These are phyloP conservation scores for Teinopalpus imperialis DNA, from an alignment of 2,888 invertebrate species.

Conservation along the genomic window DNA sequence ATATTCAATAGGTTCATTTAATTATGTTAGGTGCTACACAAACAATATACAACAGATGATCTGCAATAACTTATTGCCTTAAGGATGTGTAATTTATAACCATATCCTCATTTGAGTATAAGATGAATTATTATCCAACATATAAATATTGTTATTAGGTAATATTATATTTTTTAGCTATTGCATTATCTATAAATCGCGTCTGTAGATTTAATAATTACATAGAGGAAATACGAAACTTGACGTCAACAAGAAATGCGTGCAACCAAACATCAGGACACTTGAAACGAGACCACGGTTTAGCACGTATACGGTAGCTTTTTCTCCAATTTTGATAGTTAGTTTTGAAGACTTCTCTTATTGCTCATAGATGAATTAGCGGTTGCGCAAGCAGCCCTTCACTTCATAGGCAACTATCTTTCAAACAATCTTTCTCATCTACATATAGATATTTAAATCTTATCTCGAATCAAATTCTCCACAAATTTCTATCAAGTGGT, in stretches of 20 bases:
- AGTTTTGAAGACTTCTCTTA: constrained; percentile 43
- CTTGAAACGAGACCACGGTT: constrained; percentile 41
- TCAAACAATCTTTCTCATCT: constrained; percentile 2
- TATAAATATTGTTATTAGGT: constrained; percentile 22
- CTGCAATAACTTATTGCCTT: constrained; percentile 15
- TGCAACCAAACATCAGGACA: constrained; percentile 54
- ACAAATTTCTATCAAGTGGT: background rate
- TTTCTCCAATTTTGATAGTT: constrained; percentile 49
- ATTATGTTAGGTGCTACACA: constrained; percentile 20
- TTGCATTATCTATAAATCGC: constrained; percentile 35
- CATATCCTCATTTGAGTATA: constrained; percentile 16
- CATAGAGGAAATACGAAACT: too few species aligned
- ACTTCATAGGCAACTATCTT: constrained; percentile 1
- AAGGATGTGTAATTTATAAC: constrained; percentile 15
- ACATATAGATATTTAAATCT: background rate
- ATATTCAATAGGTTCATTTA: constrained; percentile 25
- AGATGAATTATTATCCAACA: background rate
- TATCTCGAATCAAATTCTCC: background rate
- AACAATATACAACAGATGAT: background rate
- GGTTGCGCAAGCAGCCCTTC: background rate
- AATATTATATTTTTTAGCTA: constrained; percentile 27
- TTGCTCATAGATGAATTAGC: background rate
- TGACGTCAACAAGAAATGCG: constrained; percentile 21
- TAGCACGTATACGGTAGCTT: constrained; percentile 30
- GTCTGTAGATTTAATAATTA: constrained; percentile 16